phyloP scores from a whole-genome alignment of 2,797 vertebrate genomes.

The Paramormyrops hopkinsi region DNA sequence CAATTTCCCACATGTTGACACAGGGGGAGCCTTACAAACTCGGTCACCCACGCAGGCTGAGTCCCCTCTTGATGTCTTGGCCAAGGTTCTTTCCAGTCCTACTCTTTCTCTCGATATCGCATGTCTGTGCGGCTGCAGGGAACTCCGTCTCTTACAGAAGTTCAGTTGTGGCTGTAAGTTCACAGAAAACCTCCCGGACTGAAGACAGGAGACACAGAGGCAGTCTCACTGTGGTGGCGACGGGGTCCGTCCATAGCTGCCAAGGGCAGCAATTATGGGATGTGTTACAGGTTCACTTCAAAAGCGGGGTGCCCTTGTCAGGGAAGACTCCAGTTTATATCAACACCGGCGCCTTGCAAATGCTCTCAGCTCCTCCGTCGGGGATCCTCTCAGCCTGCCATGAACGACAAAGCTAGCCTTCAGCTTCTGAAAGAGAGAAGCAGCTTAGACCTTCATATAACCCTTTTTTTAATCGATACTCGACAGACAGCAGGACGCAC shows the following conservation, averaged over 20 bases:
- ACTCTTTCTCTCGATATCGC: background rate
- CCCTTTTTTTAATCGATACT: background rate
- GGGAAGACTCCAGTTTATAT: background rate
- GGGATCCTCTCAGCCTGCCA: background rate
- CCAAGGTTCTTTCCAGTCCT: background rate
- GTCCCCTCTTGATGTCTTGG: background rate
- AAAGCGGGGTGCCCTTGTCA: background rate
- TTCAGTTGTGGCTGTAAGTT: background rate
- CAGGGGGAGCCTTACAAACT: constrained; percentile 24
- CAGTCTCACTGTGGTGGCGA: constrained; percentile 13
- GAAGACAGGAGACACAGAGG: background rate
- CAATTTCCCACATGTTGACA: constrained; percentile 45
- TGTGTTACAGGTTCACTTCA: background rate
- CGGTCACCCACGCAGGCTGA: background rate
- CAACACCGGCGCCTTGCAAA: background rate
- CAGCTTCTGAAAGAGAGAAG: background rate
- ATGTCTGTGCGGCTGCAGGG: background rate
- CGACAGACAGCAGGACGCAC: background rate
- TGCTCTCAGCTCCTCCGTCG: background rate
- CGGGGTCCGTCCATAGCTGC: background rate
- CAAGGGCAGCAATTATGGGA: constrained; percentile 15
- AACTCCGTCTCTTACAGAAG: background rate
- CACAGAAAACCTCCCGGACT: background rate
- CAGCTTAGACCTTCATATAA: background rate
- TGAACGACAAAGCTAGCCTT: background rate